Evolutionary conservation across 2,797 vertebrate species (phyloP).

Genomic region (Pipistrellus pipistrellus): DNA sequence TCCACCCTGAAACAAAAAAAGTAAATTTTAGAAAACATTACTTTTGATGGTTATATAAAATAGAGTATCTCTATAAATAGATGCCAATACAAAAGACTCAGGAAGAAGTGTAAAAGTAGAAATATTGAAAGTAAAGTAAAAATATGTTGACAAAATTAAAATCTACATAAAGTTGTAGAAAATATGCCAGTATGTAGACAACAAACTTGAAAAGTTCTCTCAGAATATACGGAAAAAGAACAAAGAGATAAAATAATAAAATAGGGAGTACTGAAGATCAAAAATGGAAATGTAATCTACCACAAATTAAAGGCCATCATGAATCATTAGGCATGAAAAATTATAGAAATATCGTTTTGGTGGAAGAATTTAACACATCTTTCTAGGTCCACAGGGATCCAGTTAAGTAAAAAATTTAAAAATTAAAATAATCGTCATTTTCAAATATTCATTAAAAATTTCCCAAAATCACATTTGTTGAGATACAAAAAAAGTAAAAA

Average conservation of each 20-base stretch:
- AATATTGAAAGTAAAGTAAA: conserved; percentile 25
- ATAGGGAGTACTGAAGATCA: background rate
- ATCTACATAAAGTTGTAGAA: background rate
- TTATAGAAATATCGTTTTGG: background rate
- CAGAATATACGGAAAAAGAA: background rate
- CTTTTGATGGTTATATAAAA: conserved; percentile 20
- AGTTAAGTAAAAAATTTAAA: background rate
- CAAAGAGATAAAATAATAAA: background rate
- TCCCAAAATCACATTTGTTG: conserved; percentile 6
- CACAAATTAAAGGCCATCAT: background rate
- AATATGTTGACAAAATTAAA: conserved; percentile 48
- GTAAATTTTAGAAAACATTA: conserved; percentile 44
- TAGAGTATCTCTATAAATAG: background rate
- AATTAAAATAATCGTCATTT: conserved; percentile 51
- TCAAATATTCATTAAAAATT: conserved; percentile 7
- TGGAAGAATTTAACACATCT: conserved; percentile 12
- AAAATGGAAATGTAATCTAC: background rate
- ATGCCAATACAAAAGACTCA: background rate
- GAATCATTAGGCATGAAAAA: conserved; percentile 4
- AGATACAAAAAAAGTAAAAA: background rate
- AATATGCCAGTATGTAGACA: background rate
- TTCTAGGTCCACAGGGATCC: background rate
- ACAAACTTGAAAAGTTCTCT: conserved; percentile 33
- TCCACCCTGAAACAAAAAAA: conserved; percentile 29
- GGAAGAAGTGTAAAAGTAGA: background rate